These are phyloP conservation scores for Apodemia zela DNA, from an alignment of 2,888 invertebrate genomes.

Conservation along the genomic window DNA sequence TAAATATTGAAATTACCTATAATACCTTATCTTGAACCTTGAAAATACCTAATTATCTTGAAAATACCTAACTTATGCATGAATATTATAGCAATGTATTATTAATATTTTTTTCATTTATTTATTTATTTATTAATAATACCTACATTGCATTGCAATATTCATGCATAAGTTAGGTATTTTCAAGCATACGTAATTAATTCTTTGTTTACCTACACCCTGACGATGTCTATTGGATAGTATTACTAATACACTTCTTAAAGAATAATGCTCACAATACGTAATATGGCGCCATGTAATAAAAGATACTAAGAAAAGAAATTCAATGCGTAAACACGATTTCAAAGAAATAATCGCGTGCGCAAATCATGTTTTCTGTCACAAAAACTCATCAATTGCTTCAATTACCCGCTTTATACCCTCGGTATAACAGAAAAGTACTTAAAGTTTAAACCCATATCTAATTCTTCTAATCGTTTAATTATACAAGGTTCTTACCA, in stretches of 20 bases:
- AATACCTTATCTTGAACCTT: no score
- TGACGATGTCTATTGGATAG: not conserved
- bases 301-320: conserved; percentile 41
- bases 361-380: conserved; percentile 38
- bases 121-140: no score
- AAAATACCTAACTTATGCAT: no score
- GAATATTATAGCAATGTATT: no score
- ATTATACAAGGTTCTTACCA: conserved; percentile 60
- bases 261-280: not conserved
- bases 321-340: conserved; percentile 45
- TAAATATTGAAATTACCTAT: no score
- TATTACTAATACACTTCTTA: not conserved
- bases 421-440: not conserved
- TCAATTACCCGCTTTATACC: not conserved
- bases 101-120: no score
- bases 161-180: no score
- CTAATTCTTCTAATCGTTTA: conserved; percentile 60
- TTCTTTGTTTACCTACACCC: not conserved
- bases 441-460: conserved; percentile 42
- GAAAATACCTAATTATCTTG: no score
- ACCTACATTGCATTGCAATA: no score
- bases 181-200: no score
- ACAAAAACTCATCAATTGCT: conserved; percentile 1
- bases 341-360: conserved; percentile 54
- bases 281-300: not conserved